Base-by-base conservation (phyloP, 2,113 vertebrate species). In the Myotis brandtii region DNA sequence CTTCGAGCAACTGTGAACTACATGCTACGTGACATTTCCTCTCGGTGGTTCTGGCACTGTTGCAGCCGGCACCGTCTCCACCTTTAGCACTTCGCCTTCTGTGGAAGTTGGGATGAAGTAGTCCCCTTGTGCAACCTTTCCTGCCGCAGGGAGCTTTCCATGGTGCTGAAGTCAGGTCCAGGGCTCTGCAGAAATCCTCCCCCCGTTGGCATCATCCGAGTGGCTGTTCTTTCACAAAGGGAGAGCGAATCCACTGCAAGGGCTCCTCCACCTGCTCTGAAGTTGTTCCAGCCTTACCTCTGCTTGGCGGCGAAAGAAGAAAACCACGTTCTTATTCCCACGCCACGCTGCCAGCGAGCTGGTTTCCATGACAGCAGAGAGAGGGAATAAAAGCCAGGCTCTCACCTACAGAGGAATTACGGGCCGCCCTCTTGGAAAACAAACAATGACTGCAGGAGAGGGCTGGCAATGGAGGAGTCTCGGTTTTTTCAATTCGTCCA, bases 351-450 rank as follows among this genome's bases (percentile, higher is more conserved):
- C 84, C 32, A 77, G 79, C n/a, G 48, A 3, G 4, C 82, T 64
- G 70, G 96, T 97, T 97, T 97, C 97, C 97, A 97, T 97, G 93
- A 91, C 93, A 96, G 93, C 96, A 79, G 88, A 95, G 93, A 72
- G 76, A 46, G 91, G 23, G 67, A 16, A 64, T 83, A 90, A 95
- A 96, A 93, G 67, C 89, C 52, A 86, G 88, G 54, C 86, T 96
- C 72, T 95, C 69, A 92, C 95, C 91, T 95, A 87, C 46, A 21
- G 66, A 50, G 20, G 86, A 90, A 95, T 94, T 77, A 95, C 95
- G 94, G 91, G 73, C 86, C 56, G 77, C 50, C 59, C 93, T 93
- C 84, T 89, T 84, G 18, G 69, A 96, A 91, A 92, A 64, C 92
- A 94, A 73, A 92, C 50, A 77, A 13, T 50, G 80, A 34, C 77